A percentile compares a stretch with the other conserved stretches of the same genome.
Evolutionary conservation across 2,113 vertebrate species (phyloP).

Genomic region (Melozone crissalis): DNA sequence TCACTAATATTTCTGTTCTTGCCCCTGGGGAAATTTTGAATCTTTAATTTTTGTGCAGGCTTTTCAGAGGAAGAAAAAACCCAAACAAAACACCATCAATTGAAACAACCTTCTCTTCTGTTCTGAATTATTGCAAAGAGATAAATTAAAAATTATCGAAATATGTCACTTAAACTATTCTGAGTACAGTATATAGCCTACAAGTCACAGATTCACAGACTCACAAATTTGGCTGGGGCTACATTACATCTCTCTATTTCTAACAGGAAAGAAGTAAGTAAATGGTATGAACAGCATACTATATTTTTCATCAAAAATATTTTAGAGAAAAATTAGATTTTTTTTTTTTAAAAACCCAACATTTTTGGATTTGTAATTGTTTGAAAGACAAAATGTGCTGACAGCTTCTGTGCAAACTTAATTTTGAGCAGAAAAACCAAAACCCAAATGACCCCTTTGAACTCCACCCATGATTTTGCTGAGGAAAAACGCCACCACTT

Average conservation of each 20-base stretch:
- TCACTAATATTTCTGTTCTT: conserved; percentile 33
- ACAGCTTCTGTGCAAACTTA: neutral
- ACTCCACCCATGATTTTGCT: neutral
- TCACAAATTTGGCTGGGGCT: neutral
- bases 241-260: neutral
- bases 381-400: neutral
- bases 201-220: neutral
- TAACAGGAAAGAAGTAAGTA: neutral
- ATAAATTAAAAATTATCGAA: neutral
- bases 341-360: neutral
- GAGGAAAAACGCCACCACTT: neutral
- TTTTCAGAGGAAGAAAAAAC: neutral
- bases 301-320: neutral
- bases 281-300: neutral
- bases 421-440: neutral
- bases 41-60: neutral
- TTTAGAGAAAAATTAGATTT: neutral
- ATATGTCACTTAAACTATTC: neutral
- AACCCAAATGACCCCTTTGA: neutral
- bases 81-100: neutral
- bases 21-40: neutral
- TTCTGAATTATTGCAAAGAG: neutral
- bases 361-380: neutral
- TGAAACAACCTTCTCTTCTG: neutral
- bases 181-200: neutral